Evolutionary conservation across 2,888 invertebrate species (phyloP), one percentile per base, ranked within the genome.

Genomic region (Liopterus haemorrhoidalis): DNA sequence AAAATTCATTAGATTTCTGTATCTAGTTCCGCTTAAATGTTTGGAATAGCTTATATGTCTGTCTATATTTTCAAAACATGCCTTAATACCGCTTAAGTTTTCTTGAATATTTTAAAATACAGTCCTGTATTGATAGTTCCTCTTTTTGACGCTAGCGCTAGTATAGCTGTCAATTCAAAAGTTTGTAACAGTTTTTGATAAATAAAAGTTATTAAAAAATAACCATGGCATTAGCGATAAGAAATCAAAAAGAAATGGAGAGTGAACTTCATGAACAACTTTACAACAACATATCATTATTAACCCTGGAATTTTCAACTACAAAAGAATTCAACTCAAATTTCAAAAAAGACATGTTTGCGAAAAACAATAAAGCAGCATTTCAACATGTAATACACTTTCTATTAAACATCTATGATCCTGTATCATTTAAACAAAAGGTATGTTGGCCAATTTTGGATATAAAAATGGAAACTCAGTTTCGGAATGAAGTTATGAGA

Each of bases 321-420:
- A 48, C 56, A 12, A 51, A 57, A 36, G 60, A 62, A 21, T 64
- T 65, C 36, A 44, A 58, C 31, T 21, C 45, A 2, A 54, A 61
- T 11, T 63, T 65, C 27, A 64, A 59, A 42, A 57, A 52, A 42
- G 61, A 64, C 43, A 68, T 68, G 67, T 68, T 68, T 44, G 45
- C 54, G 1, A 67, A 65, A 54, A 64, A 57, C 30, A 68, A 67
- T 54, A 65, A 63, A 48, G 49, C 56, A 5, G 67, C 62, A 12
- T 66, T 65, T 44, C 60, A 61, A 27, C 59, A 65, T 41, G 61
- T 65, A 0, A 49, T 60, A 8, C 57, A 67, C 44, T 68, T 64
- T 38, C 52, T 68, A 8, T 48, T 67, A 32, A 52, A 56, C 18
- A 55, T 60, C n/a, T 45, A 66, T 15, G 54, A 64, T 52, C 59